Evolutionary conservation across 2,113 vertebrate genomes (phyloP).

Genomic region (Origma solitaria): DNA sequence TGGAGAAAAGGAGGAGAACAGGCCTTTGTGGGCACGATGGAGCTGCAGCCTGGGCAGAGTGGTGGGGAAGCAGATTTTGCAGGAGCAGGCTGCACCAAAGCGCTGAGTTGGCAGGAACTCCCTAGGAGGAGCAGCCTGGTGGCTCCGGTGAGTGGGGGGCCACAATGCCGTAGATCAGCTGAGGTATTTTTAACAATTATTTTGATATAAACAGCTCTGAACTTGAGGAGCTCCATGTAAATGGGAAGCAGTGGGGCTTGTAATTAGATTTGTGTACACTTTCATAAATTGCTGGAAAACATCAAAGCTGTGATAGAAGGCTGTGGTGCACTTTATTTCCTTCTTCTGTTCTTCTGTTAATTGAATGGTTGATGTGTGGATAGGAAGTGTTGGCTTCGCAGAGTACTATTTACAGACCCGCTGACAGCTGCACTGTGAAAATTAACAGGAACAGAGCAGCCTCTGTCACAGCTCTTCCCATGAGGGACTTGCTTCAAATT

Average conservation of each 20-base stretch:
- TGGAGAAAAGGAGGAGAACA: not conserved
- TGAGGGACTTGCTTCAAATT: constrained; percentile 63
- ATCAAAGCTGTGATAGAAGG: constrained; percentile 71
- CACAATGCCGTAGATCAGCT: constrained; percentile 15
- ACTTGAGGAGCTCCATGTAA: constrained; percentile 71
- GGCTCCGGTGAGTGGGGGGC: constrained; percentile 30
- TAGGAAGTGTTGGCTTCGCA: constrained; percentile 66
- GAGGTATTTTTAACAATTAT: constrained; percentile 71
- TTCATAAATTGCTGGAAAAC: constrained; percentile 75
- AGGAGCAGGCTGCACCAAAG: not conserved
- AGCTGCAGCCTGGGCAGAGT: not conserved
- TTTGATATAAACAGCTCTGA: constrained; percentile 71
- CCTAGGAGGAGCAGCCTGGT: not conserved
- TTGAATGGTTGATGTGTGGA: constrained; percentile 76
- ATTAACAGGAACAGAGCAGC: constrained; percentile 72
- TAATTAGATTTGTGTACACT: constrained; percentile 77
- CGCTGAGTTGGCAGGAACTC: constrained; percentile 1
- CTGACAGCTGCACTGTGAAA: constrained; percentile 75
- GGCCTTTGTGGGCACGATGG: not conserved
- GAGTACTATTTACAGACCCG: constrained; percentile 71
- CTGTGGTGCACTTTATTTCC: constrained; percentile 68
- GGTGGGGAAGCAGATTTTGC: not conserved
- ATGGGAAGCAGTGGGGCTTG: constrained; percentile 75
- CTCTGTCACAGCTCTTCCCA: constrained; percentile 64
- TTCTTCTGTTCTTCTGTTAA: constrained; percentile 75